Conservation (phyloP, 2,113 vertebrate species). For the Anolis carolinensis region DNA sequence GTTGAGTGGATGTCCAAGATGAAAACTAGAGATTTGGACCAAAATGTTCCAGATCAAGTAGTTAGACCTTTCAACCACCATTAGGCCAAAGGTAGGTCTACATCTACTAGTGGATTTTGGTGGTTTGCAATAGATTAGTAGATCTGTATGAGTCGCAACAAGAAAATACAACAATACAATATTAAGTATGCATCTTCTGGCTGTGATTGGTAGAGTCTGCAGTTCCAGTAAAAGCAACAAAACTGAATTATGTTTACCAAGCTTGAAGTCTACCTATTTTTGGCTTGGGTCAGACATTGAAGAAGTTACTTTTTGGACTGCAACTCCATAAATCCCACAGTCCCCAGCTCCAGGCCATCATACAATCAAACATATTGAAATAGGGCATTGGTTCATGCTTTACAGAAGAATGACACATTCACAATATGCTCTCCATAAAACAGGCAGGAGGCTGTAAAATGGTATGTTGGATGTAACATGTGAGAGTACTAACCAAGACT, state of each 20-base stretch:
- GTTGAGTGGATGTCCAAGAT: neutral
- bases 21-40: neutral
- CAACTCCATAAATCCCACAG: too few species aligned
- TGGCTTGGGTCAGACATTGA: neutral
- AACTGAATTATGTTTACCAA: neutral
- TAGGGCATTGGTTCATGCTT: too few species aligned
- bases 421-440: neutral
- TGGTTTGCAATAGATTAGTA: neutral
- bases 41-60: neutral
- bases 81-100: neutral
- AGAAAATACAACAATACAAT: neutral
- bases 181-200: neutral
- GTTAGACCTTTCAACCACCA: neutral
- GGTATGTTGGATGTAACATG: neutral
- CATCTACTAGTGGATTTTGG: neutral
- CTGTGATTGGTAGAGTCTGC: neutral
- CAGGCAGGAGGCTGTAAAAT: constrained; percentile 4
- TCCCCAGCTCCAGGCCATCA: neutral
- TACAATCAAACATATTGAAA: neutral
- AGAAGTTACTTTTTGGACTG: too few species aligned
- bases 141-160: too few species aligned
- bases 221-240: neutral
- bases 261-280: neutral
- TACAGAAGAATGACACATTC: neutral
- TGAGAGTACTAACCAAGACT: neutral